Evolutionary conservation across 2,888 invertebrate species (phyloP).

Genomic region (Chrysomela aeneicollis): DNA sequence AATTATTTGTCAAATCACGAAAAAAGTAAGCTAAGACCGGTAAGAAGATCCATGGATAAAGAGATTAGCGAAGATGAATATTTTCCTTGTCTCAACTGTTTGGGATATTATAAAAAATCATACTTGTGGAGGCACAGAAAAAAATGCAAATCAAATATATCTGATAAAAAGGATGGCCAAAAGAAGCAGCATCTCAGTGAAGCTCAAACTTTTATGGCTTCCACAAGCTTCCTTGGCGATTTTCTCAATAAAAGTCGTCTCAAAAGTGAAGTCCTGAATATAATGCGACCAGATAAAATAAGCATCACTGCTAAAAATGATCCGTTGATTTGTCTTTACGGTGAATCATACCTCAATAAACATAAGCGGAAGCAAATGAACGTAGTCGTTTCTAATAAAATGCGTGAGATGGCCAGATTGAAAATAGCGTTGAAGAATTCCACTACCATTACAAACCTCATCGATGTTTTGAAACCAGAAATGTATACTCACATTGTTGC

Average conservation of each 20-base stretch:
- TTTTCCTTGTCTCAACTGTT: constrained; percentile 22
- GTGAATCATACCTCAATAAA: constrained; percentile 35
- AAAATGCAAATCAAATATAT: constrained; percentile 13
- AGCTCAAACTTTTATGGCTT: constrained; percentile 25
- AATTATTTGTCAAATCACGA: constrained; percentile 24
- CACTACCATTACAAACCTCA: too few relatives aligned
- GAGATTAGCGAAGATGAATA: constrained; percentile 18
- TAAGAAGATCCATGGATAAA: constrained; percentile 1
- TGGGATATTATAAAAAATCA: constrained; percentile 25
- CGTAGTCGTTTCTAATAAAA: constrained; percentile 38
- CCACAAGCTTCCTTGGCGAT: constrained; percentile 25
- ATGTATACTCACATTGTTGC: too few relatives aligned
- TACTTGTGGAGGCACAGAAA: constrained; percentile 26
- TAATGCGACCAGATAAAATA: constrained; percentile 43
- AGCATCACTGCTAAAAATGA: constrained; percentile 39
- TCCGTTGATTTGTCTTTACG: constrained; percentile 40
- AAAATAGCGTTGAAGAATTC: too few relatives aligned
- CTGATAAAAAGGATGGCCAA: background rate
- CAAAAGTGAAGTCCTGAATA: constrained; percentile 39
- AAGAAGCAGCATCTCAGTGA: constrained; percentile 14
- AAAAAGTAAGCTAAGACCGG: constrained; percentile 9
- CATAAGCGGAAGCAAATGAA: constrained; percentile 42
- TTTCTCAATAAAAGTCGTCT: constrained; percentile 19
- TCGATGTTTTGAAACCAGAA: too few relatives aligned
- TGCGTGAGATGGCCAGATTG: constrained; percentile 41